Percentiles rank a stretch among this genome's conserved stretches.
phyloP scores from a whole-genome alignment of 1,140 invertebrate genomes.

The Drosophila orena region DNA sequence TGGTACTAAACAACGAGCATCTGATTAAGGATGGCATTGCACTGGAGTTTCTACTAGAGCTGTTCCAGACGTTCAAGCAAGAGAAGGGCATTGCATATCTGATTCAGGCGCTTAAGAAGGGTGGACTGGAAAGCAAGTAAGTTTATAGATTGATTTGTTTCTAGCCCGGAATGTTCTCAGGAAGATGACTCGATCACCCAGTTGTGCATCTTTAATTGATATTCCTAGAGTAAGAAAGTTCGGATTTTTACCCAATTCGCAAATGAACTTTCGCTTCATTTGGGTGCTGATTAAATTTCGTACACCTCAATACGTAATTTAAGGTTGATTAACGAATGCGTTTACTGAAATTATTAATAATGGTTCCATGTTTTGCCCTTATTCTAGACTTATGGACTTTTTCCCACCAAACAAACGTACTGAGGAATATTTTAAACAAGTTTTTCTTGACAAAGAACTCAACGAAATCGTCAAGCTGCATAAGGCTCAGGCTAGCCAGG shows the following conservation, averaged over 20 bases:
- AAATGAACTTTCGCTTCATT: constrained; percentile 73
- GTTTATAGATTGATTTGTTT: constrained; percentile 83
- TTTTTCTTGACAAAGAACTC: constrained; percentile 94
- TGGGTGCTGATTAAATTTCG: constrained; percentile 79
- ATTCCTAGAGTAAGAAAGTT: constrained; percentile 67
- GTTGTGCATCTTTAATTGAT: constrained; percentile 82
- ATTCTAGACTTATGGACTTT: constrained; percentile 93
- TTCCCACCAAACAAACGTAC: constrained; percentile 96
- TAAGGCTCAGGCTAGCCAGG: constrained; percentile 94
- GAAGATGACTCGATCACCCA: constrained; percentile 62
- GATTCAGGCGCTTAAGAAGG: constrained; percentile 93
- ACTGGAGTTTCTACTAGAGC: constrained; percentile 95
- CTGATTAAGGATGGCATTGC: constrained; percentile 97
- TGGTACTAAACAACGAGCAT: constrained; percentile 95
- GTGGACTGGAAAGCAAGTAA: constrained; percentile 92
- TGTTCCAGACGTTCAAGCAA: constrained; percentile 95
- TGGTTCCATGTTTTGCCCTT: constrained; percentile 24
- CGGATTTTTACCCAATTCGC: constrained; percentile 70
- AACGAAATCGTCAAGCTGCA: constrained; percentile 95
- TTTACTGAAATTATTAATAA: neutral
- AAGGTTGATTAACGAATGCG: too few relatives aligned
- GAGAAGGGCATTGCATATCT: constrained; percentile 95
- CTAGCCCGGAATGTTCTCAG: constrained; percentile 74
- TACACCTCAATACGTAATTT: constrained; percentile 35
- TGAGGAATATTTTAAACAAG: constrained; percentile 93